Evolutionary conservation across 2,797 vertebrate genomes (phyloP).

Genomic region (Miichthys miiuy): DNA sequence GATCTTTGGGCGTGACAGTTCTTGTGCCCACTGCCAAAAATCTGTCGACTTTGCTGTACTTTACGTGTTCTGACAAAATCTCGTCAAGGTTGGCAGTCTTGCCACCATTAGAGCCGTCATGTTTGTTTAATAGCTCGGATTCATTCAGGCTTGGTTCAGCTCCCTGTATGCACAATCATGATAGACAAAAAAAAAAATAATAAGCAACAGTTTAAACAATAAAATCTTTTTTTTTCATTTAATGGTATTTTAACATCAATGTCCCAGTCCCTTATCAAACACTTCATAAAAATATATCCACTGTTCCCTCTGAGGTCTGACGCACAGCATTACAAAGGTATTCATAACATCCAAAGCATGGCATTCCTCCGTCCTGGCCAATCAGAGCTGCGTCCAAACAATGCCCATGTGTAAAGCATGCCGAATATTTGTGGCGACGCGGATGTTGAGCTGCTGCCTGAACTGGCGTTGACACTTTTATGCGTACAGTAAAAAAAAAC

Average conservation of each 20-base stretch:
- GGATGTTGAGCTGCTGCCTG: neutral
- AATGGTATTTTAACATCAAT: neutral
- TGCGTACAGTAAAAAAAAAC: neutral
- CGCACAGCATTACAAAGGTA: slow-evolving; percentile 6
- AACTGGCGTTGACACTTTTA: neutral
- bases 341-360: slow-evolving; percentile 32
- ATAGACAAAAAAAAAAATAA: no score
- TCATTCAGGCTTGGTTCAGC: neutral
- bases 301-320: neutral
- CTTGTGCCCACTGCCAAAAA: neutral
- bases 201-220: neutral
- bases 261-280: neutral
- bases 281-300: neutral
- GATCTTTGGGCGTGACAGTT: no score
- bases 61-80: neutral
- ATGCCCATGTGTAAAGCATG: neutral
- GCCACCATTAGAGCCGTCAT: neutral
- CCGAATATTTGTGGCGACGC: slow-evolving; percentile 2
- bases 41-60: neutral
- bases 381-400: neutral
- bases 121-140: neutral
- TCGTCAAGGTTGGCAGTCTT: no score
- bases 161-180: neutral
- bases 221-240: no score
- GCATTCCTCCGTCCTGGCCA: neutral